Evolutionary conservation across 2,113 vertebrate genomes (phyloP).

Genomic region (Proteles cristata): DNA sequence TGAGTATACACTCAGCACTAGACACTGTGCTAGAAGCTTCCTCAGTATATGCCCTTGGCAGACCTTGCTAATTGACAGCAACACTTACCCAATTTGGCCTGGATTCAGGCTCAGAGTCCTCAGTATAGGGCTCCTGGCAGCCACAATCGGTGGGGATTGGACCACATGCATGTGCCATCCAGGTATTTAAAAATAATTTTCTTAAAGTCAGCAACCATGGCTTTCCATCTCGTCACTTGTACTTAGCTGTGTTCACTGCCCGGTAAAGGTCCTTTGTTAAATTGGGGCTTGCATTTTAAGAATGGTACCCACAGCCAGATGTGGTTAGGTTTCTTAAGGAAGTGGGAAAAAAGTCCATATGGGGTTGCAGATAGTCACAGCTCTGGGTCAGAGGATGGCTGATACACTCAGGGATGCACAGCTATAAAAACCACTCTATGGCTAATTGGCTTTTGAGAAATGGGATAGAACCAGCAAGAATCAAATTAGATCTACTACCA

Average conservation of each 20-base stretch:
- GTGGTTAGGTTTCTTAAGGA: not conserved
- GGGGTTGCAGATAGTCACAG: not conserved
- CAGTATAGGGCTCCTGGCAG: not conserved
- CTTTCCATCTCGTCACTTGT: not conserved
- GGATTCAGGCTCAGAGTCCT: not conserved
- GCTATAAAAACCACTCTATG: not conserved
- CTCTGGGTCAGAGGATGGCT: constrained; percentile 4
- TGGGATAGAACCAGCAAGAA: constrained; percentile 31
- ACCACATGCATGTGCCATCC: not conserved
- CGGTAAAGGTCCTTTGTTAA: not conserved
- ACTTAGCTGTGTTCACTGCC: not conserved
- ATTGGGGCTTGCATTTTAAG: constrained; percentile 30
- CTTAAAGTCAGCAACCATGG: not conserved
- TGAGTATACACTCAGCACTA: not conserved
- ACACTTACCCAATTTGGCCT: not conserved
- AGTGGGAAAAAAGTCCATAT: not conserved
- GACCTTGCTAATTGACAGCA: not conserved
- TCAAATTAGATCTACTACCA: constrained; percentile 50
- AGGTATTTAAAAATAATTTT: constrained; percentile 5
- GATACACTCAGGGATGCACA: not conserved
- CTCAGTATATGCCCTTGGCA: not conserved
- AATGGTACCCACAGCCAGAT: not conserved
- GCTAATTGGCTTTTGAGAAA: constrained; percentile 56
- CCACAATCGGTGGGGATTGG: not conserved
- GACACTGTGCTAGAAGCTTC: not conserved